These are phyloP conservation scores for Delphinus delphis DNA, from an alignment of 2,113 vertebrate genomes.

Conservation along the genomic window DNA sequence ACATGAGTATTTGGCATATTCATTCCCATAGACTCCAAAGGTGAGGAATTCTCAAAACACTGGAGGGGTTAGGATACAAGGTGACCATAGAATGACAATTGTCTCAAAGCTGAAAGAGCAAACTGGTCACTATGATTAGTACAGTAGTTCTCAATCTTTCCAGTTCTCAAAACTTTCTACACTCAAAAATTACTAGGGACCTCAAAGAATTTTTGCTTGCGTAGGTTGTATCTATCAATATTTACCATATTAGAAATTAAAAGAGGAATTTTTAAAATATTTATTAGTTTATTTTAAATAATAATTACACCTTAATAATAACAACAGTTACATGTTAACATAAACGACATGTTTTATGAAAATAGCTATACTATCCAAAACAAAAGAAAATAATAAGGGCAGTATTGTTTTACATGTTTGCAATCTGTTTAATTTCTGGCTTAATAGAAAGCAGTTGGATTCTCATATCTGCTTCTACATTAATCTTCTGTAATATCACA, in stretches of 20 bases:
- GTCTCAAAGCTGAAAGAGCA: background rate
- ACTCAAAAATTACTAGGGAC: background rate
- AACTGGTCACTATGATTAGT: background rate
- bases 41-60: background rate
- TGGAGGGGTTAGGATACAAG: background rate
- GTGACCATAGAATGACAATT: background rate
- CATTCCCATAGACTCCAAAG: background rate
- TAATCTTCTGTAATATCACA: background rate
- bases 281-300: background rate
- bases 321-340: background rate
- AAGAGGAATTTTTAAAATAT: background rate
- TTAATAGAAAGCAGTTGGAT: background rate
- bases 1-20: background rate
- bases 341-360: background rate
- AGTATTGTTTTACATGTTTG: slow-evolving; percentile 21
- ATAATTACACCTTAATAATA: background rate
- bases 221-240: background rate
- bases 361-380: background rate
- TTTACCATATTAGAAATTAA: background rate
- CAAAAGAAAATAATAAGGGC: background rate
- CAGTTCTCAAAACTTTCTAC: background rate
- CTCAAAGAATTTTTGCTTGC: background rate
- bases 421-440: background rate
- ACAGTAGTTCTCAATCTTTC: background rate
- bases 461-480: background rate